Percentiles rank a stretch among this genome's conserved stretches.
Conservation (phyloP, 2,888 invertebrate species). For the Phytoseiulus persimilis region DNA sequence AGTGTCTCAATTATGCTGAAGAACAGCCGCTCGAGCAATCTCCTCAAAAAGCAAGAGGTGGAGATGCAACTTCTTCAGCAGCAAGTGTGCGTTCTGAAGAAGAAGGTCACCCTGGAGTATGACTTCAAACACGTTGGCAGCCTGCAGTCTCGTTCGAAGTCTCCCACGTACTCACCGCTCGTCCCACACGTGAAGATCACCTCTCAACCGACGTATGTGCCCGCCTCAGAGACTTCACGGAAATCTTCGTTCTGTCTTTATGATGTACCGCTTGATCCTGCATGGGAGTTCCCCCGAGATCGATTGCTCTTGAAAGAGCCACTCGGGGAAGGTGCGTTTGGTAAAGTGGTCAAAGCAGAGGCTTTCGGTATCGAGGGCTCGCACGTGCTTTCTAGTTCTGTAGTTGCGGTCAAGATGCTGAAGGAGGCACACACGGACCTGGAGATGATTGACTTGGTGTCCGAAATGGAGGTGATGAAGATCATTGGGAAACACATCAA, state of each 20-base stretch:
- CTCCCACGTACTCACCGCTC: not conserved
- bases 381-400: conserved; percentile 54
- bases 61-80: conserved; percentile 29
- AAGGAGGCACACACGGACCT: conserved; percentile 96
- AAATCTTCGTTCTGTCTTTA: conserved; percentile 64
- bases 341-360: conserved; percentile 84
- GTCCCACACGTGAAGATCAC: conserved; percentile 24
- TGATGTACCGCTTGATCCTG: conserved; percentile 83
- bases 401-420: conserved; percentile 95
- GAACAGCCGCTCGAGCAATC: not conserved
- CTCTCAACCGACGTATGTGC: not conserved
- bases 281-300: conserved; percentile 84
- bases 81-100: conserved; percentile 11
- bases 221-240: not conserved
- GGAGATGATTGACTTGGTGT: conserved; percentile 90
- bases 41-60: not conserved
- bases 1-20: not conserved
- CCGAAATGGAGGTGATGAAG: conserved; percentile 99
- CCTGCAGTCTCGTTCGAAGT: not conserved
- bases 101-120: conserved; percentile 9
- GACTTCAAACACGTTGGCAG: not conserved
- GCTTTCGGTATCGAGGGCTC: conserved; percentile 64
- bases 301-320: conserved; percentile 66
- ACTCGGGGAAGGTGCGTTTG: conserved; percentile 94
- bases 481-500: conserved; percentile 84